Percentiles rank a stretch among this genome's conserved stretches.
Evolutionary conservation across 2,797 vertebrate species (phyloP).

Genomic region (Hirundo rustica): DNA sequence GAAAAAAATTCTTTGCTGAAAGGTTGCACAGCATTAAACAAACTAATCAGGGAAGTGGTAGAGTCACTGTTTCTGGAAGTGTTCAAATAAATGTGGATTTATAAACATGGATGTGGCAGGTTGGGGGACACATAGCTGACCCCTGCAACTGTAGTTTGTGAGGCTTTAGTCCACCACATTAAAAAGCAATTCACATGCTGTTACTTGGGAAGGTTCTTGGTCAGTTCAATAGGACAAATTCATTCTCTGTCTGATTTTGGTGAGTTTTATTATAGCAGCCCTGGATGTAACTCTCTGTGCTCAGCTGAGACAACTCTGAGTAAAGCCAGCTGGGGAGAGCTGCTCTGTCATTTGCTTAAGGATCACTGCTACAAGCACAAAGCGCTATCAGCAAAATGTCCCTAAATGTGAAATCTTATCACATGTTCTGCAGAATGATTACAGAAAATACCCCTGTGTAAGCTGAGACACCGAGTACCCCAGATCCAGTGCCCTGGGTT

Average conservation of each 20-base stretch:
- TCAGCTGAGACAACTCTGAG: background rate
- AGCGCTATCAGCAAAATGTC: background rate
- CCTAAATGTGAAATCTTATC: background rate
- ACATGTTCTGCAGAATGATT: background rate
- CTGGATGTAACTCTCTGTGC: background rate
- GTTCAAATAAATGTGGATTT: background rate
- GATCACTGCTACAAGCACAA: background rate
- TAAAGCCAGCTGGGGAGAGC: background rate
- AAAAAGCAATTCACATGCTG: background rate
- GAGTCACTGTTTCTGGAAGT: background rate
- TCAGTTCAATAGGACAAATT: background rate
- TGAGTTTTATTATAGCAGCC: background rate
- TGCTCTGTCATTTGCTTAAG: background rate
- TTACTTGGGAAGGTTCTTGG: background rate
- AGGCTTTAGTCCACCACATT: background rate
- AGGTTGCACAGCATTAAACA: background rate
- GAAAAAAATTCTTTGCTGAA: background rate
- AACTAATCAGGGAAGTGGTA: background rate
- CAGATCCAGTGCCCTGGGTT: background rate
- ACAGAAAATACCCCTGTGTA: background rate
- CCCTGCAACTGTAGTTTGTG: background rate
- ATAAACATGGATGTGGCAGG: background rate
- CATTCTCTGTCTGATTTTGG: background rate
- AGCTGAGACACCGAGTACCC: background rate
- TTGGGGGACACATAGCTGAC: background rate